Conservation (phyloP, 2,113 vertebrate genomes). For the Pseudonaja textilis region DNA sequence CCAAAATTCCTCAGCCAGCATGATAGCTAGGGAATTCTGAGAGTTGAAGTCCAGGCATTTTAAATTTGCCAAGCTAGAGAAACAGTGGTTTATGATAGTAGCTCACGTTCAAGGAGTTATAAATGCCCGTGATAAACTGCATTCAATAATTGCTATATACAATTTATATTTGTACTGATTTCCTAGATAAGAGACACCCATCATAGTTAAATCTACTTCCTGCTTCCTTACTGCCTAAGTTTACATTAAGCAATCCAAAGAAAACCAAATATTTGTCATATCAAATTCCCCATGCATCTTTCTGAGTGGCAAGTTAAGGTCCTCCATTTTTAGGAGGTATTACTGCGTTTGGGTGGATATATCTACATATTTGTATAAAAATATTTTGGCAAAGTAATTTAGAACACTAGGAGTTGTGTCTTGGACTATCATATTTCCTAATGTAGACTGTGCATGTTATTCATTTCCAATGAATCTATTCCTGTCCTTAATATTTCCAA, state of each 20-base stretch:
- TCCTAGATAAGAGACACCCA: background rate
- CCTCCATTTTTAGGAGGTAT: background rate
- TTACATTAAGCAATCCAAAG: background rate
- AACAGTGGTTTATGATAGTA: background rate
- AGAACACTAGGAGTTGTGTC: background rate
- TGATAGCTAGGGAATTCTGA: no score
- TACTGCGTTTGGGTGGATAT: background rate
- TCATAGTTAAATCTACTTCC: background rate
- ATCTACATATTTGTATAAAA: background rate
- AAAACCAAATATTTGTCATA: background rate
- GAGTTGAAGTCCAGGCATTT: no score
- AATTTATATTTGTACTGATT: background rate
- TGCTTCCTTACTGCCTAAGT: background rate
- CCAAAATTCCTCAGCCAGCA: no score
- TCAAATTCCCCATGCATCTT: background rate
- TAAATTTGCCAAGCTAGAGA: background rate
- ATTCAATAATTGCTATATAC: background rate
- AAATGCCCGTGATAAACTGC: background rate
- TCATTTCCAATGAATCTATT: background rate
- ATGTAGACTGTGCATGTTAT: background rate
- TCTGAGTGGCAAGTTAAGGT: background rate
- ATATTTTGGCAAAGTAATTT: background rate
- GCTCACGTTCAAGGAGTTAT: background rate
- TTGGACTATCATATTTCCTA: background rate
- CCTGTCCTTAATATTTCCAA: background rate